Evolutionary conservation across 1,140 invertebrate genomes (phyloP), one percentile per base, ranked within the genome.

Genomic region (Chironomus striatipennis): DNA sequence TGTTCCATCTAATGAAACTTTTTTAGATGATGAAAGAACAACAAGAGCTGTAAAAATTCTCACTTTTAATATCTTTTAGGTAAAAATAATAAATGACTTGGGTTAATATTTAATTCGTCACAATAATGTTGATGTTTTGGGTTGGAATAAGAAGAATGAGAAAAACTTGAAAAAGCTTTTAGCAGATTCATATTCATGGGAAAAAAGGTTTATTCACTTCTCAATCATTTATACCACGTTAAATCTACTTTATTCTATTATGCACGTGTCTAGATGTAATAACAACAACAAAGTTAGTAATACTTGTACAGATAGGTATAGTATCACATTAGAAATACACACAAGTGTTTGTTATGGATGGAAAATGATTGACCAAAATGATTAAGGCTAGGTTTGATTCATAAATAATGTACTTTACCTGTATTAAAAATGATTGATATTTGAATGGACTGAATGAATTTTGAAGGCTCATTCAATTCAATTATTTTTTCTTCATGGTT

Each of bases 31-130:
- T 34, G 24, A 34, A 34, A 34, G 24, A 34, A 34, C 24, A 34
- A 34, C 24, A 34, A 34, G 24, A 34, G 24, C 24, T 34, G 24
- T 34, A 34, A 34, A 34, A 34, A 34, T 34, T 34, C 24, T 34
- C 24, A 34, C 24, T 34, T 34, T 34, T 34, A 34, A 34, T 34
- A 34, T 34, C 1, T 34, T 34, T 57, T 57, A n/a, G 47, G 47
- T 57, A 57, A 34, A 34, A 34, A 34, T 34, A 34, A 57, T 57
- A 57, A 57, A 57, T 57, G 12, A 57, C 12, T 57, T 57, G 47
- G 12, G 47, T 57, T 57, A 57, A 57, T 57, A 57, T 57, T 57
- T 57, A 57, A 57, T 34, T 57, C 47, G 47, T 57, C 47, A n/a
- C 12, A 12, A n/a, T n/a, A n/a, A n/a, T 57, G 47, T 57, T n/a